These are phyloP conservation scores for Troides oblongomaculatus DNA, from an alignment of 2,888 invertebrate genomes.

Conservation along the genomic window DNA sequence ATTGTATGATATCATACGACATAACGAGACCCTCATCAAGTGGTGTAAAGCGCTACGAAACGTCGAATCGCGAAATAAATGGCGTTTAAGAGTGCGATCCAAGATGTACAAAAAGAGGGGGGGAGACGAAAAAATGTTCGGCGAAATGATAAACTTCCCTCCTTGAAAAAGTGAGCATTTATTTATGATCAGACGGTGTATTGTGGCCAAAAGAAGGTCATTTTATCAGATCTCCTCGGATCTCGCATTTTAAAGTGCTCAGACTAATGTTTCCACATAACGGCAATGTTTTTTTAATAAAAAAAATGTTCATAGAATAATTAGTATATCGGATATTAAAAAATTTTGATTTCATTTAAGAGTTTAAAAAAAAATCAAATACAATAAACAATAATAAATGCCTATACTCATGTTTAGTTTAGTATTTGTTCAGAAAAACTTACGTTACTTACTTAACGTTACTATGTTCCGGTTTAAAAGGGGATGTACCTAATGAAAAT, in stretches of 20 bases:
- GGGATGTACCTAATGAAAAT: too few relatives aligned
- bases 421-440: too few relatives aligned
- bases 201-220: conserved; percentile 54
- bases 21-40: conserved; percentile 73
- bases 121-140: conserved; percentile 62
- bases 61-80: conserved; percentile 72
- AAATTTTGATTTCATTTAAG: too few relatives aligned
- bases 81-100: conserved; percentile 76
- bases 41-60: conserved; percentile 61
- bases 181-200: conserved; percentile 70
- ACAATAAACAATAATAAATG: too few relatives aligned
- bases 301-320: too few relatives aligned
- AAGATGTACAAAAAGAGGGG: conserved; percentile 71
- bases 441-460: too few relatives aligned
- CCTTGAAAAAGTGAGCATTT: conserved; percentile 71
- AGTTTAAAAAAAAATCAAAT: too few relatives aligned
- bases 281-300: too few relatives aligned
- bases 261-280: conserved; percentile 52
- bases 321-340: too few relatives aligned
- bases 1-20: conserved; percentile 63
- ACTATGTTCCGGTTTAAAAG: too few relatives aligned
- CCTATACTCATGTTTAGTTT: too few relatives aligned
- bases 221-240: conserved; percentile 69
- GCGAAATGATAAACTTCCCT: conserved; percentile 75
- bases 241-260: conserved; percentile 54